Evolutionary conservation across 2,113 vertebrate species (phyloP).

Genomic region (Garra rufa): DNA sequence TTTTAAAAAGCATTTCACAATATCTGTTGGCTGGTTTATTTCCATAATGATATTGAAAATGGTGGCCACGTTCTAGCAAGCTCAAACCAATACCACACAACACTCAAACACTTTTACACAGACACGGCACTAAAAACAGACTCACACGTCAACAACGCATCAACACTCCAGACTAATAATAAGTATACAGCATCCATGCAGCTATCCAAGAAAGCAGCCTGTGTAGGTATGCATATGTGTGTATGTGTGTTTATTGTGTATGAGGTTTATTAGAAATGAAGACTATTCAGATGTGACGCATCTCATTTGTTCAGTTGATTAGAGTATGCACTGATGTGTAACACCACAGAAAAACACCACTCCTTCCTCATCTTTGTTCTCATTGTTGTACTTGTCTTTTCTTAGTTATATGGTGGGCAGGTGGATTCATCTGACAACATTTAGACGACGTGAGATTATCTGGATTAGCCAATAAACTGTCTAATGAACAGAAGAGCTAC

Average conservation of each 20-base stretch:
- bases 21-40: slow-evolving; percentile 24
- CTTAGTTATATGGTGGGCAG: background rate
- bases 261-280: slow-evolving; percentile 35
- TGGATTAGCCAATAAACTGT: background rate
- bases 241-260: background rate
- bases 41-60: slow-evolving; percentile 9
- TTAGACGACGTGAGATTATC: background rate
- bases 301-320: slow-evolving; percentile 31
- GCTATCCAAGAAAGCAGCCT: background rate
- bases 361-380: background rate
- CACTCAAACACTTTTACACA: background rate
- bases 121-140: background rate
- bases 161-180: background rate
- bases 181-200: background rate
- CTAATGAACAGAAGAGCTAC: background rate
- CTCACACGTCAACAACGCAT: background rate
- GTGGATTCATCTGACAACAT: background rate
- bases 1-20: slow-evolving; percentile 49
- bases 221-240: background rate
- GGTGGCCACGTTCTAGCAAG: slow-evolving; percentile 1
- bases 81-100: background rate
- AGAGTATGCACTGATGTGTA: slow-evolving; percentile 12
- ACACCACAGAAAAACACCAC: background rate
- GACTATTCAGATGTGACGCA: slow-evolving; percentile 26
- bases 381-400: background rate